A percentile compares a stretch with the other conserved stretches of the same genome.
Evolutionary conservation across 2,113 vertebrate genomes (phyloP).

Genomic region (Hiodon alosoides): DNA sequence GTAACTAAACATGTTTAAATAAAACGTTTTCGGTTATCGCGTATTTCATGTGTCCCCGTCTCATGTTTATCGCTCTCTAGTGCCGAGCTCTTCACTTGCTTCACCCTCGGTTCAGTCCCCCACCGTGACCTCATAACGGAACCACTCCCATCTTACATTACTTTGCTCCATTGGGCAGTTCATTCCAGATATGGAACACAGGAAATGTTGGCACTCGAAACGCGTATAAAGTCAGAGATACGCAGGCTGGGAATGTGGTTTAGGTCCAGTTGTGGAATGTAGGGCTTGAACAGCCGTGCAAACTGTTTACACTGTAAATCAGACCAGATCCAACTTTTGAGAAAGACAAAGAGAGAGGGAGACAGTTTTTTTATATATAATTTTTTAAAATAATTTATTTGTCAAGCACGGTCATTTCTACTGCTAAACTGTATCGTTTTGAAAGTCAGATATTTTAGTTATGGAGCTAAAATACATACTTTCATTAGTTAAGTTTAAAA

Average conservation of each 20-base stretch:
- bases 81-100: slow-evolving; percentile 26
- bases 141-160: slow-evolving; percentile 48
- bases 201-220: slow-evolving; percentile 39
- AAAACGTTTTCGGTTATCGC: slow-evolving; percentile 29
- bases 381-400: background rate
- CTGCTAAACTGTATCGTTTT: too few species aligned
- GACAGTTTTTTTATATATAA: background rate
- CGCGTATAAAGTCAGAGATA: slow-evolving; percentile 24
- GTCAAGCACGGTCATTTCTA: background rate
- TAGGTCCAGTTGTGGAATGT: slow-evolving; percentile 32
- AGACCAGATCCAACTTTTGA: background rate
- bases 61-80: slow-evolving; percentile 35
- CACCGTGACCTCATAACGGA: slow-evolving; percentile 53
- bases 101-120: slow-evolving; percentile 41
- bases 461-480: too few species aligned
- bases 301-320: slow-evolving; percentile 19
- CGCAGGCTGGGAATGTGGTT: slow-evolving; percentile 29
- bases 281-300: slow-evolving; percentile 22
- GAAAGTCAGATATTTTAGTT: too few species aligned
- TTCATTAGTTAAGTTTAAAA: too few species aligned
- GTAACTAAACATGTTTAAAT: slow-evolving; percentile 28
- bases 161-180: slow-evolving; percentile 39
- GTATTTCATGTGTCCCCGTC: slow-evolving; percentile 23
- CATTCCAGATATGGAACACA: slow-evolving; percentile 46
- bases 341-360: background rate